Conservation (phyloP, 2,797 vertebrate genomes). For the Phyllotis vaccarum region DNA sequence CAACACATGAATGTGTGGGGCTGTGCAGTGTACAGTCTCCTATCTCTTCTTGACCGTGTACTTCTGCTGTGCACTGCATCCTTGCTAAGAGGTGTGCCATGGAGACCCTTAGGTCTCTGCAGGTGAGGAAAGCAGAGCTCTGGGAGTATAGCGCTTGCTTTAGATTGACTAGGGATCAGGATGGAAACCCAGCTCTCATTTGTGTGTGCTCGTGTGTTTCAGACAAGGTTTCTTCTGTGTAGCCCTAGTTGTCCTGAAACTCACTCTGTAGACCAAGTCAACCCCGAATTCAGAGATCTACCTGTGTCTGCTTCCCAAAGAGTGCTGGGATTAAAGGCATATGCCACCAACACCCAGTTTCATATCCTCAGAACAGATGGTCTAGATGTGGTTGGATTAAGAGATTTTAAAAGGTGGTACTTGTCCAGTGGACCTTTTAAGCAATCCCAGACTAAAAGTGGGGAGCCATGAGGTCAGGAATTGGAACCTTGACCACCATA, state of each 20-base stretch:
- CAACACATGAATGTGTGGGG: background rate
- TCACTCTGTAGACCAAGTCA: background rate
- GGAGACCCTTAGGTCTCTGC: background rate
- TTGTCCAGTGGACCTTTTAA: background rate
- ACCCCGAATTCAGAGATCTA: background rate
- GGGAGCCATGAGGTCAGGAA: background rate
- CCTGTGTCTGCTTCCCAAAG: background rate
- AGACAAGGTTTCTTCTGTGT: background rate
- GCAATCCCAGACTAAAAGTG: background rate
- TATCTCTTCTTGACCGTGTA: background rate
- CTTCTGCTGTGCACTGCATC: background rate
- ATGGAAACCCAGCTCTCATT: background rate
- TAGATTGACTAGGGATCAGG: background rate
- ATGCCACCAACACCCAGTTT: background rate
- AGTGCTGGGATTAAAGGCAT: background rate
- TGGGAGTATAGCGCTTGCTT: background rate
- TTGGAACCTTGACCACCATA: background rate
- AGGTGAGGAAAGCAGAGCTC: background rate
- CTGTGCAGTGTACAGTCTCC: background rate
- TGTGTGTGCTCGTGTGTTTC: background rate
- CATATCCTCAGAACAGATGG: background rate
- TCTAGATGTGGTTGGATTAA: background rate
- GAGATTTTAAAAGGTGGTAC: background rate
- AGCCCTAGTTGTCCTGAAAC: background rate
- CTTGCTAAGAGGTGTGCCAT: rapidly evolving